Conservation (phyloP, 2,113 vertebrate species). For the Chloroceryle aenea region DNA sequence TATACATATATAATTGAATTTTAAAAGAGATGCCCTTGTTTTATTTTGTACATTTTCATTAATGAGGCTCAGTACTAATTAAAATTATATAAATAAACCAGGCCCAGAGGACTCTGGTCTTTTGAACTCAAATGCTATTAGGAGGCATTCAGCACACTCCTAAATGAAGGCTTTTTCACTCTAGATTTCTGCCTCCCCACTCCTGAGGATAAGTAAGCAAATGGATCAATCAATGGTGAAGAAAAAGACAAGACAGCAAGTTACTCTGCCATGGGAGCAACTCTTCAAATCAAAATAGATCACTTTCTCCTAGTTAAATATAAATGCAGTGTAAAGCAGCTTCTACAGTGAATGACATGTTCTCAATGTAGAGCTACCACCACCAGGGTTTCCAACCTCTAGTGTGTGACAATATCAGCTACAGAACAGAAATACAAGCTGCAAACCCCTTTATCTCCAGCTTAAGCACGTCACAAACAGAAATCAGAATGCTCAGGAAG, state of each 20-base stretch:
- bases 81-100: conserved; percentile 23
- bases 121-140: conserved; percentile 33
- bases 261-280: conserved; percentile 64
- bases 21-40: background rate
- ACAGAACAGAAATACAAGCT: conserved; percentile 37
- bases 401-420: conserved; percentile 23
- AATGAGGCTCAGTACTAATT: conserved; percentile 49
- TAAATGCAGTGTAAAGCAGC: conserved; percentile 56
- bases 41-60: conserved; percentile 48
- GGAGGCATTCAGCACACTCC: conserved; percentile 23
- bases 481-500: background rate
- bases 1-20: background rate
- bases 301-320: conserved; percentile 65
- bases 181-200: conserved; percentile 4
- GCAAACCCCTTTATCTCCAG: background rate
- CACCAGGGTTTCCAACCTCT: conserved; percentile 7
- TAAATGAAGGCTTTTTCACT: conserved; percentile 41
- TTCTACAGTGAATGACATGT: conserved; percentile 60
- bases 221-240: conserved; percentile 45
- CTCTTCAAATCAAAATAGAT: conserved; percentile 70
- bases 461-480: background rate
- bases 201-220: conserved; percentile 32
- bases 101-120: conserved; percentile 14
- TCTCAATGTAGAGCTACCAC: conserved; percentile 56
- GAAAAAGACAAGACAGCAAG: conserved; percentile 60